These are phyloP conservation scores for Mormyrus hasselquistii DNA, from an alignment of 2,797 vertebrate species.

Conservation along the genomic window DNA sequence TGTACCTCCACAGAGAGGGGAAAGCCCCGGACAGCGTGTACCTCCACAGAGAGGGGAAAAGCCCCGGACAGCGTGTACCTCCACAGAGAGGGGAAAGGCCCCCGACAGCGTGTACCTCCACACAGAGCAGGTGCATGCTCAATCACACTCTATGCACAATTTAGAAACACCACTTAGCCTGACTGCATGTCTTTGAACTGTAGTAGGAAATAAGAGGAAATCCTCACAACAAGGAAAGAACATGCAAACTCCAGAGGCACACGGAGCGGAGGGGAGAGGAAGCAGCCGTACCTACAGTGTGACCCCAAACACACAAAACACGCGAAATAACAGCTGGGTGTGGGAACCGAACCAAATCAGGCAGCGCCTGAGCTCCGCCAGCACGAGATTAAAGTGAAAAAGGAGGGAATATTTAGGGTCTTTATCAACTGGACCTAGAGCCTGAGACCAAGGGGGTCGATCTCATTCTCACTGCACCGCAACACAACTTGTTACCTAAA, in stretches of 20 bases:
- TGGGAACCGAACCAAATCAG: background rate
- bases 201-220: background rate
- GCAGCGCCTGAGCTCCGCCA: background rate
- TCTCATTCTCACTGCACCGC: background rate
- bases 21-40: background rate
- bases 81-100: background rate
- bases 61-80: background rate
- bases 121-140: background rate
- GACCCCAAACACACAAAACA: background rate
- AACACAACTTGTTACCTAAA: background rate
- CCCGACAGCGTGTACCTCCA: background rate
- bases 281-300: background rate
- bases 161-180: background rate
- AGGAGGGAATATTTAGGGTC: background rate
- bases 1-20: background rate
- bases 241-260: background rate
- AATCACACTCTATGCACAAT: background rate
- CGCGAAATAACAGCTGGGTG: background rate
- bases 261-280: background rate
- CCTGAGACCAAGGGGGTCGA: background rate
- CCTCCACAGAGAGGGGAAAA: background rate
- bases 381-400: background rate
- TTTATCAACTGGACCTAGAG: background rate
- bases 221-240: background rate
- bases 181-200: background rate